Percentiles rank a stretch among this genome's conserved stretches.
These are phyloP conservation scores for Seriola aureovittata DNA, from an alignment of 2,113 vertebrate genomes.

Conservation along the genomic window DNA sequence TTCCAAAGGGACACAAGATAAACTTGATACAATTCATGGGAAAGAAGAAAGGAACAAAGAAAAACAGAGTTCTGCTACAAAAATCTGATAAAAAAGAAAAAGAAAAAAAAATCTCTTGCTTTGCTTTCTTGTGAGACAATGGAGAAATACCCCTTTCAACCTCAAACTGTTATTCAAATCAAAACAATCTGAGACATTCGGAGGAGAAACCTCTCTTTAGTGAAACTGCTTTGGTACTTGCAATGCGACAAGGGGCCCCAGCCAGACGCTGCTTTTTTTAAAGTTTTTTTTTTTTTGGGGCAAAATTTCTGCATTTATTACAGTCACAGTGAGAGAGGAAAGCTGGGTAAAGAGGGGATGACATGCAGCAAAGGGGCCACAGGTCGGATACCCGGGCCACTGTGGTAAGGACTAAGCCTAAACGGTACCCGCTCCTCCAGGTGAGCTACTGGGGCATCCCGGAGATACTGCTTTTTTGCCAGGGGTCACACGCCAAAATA, in stretches of 20 bases:
- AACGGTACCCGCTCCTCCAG: no score
- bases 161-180: not conserved
- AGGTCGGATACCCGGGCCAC: no score
- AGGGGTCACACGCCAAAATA: no score
- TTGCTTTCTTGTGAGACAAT: not conserved
- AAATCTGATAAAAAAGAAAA: not conserved
- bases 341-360: no score
- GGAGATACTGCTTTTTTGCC: no score
- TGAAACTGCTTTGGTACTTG: not conserved
- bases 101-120: not conserved
- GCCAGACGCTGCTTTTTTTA: not conserved
- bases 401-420: no score
- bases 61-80: not conserved
- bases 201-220: not conserved
- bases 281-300: no score
- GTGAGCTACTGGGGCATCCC: no score
- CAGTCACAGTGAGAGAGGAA: no score
- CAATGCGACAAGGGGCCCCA: not conserved
- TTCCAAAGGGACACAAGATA: not conserved
- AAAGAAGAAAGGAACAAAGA: constrained; percentile 3
- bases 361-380: no score
- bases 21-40: not conserved
- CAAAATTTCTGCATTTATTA: no score
- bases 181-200: not conserved
- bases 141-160: no score